Evolutionary conservation across 2,797 vertebrate genomes (phyloP).

Genomic region (Paratrypauchen microcephalus): DNA sequence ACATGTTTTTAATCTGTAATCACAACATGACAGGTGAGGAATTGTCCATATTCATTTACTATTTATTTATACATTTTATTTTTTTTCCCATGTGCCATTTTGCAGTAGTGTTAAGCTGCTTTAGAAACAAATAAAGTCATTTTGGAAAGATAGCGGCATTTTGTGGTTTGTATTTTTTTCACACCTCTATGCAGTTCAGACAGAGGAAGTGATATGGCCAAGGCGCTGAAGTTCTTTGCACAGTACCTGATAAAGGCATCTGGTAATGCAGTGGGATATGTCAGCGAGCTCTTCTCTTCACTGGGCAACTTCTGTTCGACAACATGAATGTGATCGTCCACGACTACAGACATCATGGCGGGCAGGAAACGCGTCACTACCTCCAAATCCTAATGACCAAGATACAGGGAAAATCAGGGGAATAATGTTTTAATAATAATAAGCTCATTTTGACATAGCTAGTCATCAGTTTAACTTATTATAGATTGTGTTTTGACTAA

Average conservation of each 20-base stretch:
- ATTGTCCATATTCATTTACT: too few species aligned
- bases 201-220: background rate
- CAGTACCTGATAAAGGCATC: slow-evolving; percentile 88
- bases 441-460: background rate
- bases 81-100: background rate
- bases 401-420: background rate
- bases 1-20: too few species aligned
- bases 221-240: background rate
- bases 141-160: too few species aligned
- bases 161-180: too few species aligned
- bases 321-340: slow-evolving; percentile 91
- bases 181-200: background rate
- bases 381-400: slow-evolving; percentile 82
- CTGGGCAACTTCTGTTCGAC: slow-evolving; percentile 93
- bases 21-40: too few species aligned
- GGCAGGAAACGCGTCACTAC: slow-evolving; percentile 93
- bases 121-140: too few species aligned
- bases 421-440: background rate
- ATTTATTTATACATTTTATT: background rate
- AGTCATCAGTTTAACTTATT: background rate
- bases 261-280: slow-evolving; percentile 85
- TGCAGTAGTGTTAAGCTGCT: background rate
- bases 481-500: too few species aligned
- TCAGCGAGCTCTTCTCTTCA: slow-evolving; percentile 85
- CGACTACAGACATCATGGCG: slow-evolving; percentile 92